phyloP scores from a whole-genome alignment of 2,113 vertebrate species.

The Cervus canadensis region DNA sequence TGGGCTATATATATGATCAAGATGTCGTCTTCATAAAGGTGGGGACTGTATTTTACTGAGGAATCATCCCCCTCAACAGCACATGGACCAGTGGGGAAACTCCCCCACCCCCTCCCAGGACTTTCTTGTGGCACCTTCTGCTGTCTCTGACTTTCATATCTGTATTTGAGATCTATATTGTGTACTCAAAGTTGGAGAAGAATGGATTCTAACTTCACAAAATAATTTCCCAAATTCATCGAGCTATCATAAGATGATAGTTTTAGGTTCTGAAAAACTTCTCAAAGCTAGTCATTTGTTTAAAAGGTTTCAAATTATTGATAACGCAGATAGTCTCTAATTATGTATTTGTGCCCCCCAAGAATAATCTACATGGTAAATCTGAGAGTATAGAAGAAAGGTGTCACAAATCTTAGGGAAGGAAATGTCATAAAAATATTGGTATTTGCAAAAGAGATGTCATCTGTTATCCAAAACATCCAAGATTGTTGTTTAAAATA shows the following conservation, averaged over 20 bases:
- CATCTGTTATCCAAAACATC: not conserved
- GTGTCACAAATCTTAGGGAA: not conserved
- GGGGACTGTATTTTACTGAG: not conserved
- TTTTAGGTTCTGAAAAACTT: not conserved
- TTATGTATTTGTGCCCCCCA: not conserved
- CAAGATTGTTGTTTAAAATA: not conserved
- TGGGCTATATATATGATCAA: not conserved
- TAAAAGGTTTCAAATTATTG: not conserved
- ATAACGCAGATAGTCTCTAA: not conserved
- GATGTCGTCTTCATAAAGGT: not conserved
- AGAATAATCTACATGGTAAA: not conserved
- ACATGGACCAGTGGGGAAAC: not conserved
- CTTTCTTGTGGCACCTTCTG: not conserved
- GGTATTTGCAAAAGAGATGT: not conserved
- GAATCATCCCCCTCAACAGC: not conserved
- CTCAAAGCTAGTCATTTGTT: not conserved
- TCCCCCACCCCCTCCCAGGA: not conserved
- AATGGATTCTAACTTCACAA: not conserved
- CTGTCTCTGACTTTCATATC: not conserved
- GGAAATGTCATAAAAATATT: not conserved
- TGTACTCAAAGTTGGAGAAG: not conserved
- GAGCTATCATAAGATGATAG: not conserved
- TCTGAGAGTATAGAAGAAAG: not conserved
- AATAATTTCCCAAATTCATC: not conserved
- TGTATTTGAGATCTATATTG: not conserved